Evolutionary conservation across 2,113 vertebrate genomes (phyloP), one percentile per base, ranked within the genome.

Genomic region (Thomomys bottae): DNA sequence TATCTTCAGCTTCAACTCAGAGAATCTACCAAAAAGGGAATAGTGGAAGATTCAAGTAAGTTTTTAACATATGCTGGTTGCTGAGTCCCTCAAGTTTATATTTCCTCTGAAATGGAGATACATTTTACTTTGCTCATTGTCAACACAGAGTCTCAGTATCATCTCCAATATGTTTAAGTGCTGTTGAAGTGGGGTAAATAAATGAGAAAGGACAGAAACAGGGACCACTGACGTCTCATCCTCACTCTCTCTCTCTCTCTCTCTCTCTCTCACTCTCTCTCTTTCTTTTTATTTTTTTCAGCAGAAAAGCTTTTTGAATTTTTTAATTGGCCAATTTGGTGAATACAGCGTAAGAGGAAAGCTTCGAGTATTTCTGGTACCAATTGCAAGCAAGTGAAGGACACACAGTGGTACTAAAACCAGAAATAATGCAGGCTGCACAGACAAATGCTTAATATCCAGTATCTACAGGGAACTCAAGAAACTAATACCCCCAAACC

Each of bases 41-140:
- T 54, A 54, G 15, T 54, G 30, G 8, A 24, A 2, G 11, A 5
- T 6, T 24, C 6, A 7, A 61, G 2, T 36, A 38, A 54, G 8
- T 84, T 90, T n/a, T 36, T 9, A 6, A 26, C 59, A 61, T 8
- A 9, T 7, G 23, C 8, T 80, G 23, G 49, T 76, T 82, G 6
- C 38, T 61, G 32, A 73, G 38, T 5, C 17, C 6, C 30, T 54
- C 3, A 34, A 86, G 5, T 80, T 26, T 49, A 8, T 0, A 54
- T 73, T 88, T 88, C 8, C 36, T 92, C 79, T 72, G 42, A 92
- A 95, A 90, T 45, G 34, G 92, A 76, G 28, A 79, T 67, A 10
- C 6, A 32, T 78, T 87, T 92, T 88, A 88, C 64, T 88, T 83
- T 80, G 10, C 26, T 71, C 38, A 79, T 81, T 90, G 30, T 67